These are phyloP conservation scores for Cryptoprocta ferox DNA, from an alignment of 2,797 vertebrate genomes.

Conservation along the genomic window DNA sequence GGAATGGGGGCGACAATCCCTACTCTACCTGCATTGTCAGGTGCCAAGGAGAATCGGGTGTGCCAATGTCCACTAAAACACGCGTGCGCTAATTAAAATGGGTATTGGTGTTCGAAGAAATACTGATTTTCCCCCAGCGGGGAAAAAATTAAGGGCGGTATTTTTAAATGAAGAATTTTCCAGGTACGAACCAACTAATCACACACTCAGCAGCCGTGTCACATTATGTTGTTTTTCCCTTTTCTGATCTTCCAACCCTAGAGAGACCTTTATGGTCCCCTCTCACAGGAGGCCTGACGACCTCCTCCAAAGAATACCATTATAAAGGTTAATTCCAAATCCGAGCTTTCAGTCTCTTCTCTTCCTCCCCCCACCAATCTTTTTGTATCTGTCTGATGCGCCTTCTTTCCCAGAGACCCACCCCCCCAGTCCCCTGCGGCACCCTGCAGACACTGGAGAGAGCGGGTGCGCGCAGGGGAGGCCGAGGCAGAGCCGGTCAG, in stretches of 20 bases:
- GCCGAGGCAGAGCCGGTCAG: constrained; percentile 83
- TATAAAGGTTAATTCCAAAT: background rate
- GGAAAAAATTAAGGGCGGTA: too few relatives aligned
- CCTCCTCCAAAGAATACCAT: background rate
- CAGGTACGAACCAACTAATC: background rate
- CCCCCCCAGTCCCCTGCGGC: background rate
- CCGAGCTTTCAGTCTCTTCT: background rate
- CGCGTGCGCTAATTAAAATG: background rate
- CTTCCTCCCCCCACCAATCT: background rate
- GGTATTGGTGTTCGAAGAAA: background rate
- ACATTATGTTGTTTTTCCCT: background rate
- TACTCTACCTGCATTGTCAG: background rate
- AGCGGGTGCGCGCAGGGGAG: constrained; percentile 43
- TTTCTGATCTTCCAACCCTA: background rate
- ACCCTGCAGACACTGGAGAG: background rate
- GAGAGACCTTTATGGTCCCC: background rate
- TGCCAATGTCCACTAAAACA: background rate
- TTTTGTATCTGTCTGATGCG: background rate
- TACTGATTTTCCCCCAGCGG: background rate
- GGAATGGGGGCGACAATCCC: background rate
- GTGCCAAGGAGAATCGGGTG: background rate
- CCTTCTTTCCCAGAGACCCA: background rate
- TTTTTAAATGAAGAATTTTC: background rate
- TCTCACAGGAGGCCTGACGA: background rate
- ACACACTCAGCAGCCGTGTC: background rate